phyloP scores from a whole-genome alignment of 2,113 vertebrate species.

The Myxocyprinus asiaticus region DNA sequence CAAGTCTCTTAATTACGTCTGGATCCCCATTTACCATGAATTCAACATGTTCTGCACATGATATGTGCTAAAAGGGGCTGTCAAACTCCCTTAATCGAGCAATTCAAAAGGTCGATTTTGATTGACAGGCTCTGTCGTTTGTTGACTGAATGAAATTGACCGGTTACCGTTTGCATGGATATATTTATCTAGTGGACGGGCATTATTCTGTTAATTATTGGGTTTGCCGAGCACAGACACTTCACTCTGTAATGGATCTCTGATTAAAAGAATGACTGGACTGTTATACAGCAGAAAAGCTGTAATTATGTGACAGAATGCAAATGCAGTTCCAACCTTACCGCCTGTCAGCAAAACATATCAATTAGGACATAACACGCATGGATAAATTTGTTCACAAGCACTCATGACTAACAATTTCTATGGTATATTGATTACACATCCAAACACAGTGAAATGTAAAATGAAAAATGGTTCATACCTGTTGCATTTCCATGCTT shows the following conservation, averaged over 20 bases:
- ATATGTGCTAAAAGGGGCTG: not conserved
- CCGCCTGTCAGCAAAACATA: conserved; percentile 1
- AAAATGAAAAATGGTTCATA: too few relatives aligned
- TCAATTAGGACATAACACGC: not conserved
- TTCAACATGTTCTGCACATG: not conserved
- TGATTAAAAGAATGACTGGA: conserved; percentile 11
- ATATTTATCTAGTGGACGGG: conserved; percentile 14
- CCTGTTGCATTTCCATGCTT: too few relatives aligned
- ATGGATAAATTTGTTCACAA: not conserved
- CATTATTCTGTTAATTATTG: conserved; percentile 42
- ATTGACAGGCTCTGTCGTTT: not conserved
- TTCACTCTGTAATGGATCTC: conserved; percentile 9
- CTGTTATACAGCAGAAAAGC: not conserved
- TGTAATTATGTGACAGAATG: conserved; percentile 29
- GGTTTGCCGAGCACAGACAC: conserved; percentile 16
- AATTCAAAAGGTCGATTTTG: not conserved
- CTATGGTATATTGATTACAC: not conserved
- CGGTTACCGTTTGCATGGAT: not conserved
- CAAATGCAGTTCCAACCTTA: not conserved
- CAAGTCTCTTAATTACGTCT: too few relatives aligned
- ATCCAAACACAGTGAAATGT: not conserved
- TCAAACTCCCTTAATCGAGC: not conserved
- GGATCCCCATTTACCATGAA: not conserved
- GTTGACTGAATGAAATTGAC: conserved; percentile 23
- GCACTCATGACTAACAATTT: not conserved